Percentiles rank a stretch among this genome's conserved stretches.
These are phyloP conservation scores for Mus pahari DNA, from an alignment of 2,113 vertebrate genomes.

Conservation along the genomic window DNA sequence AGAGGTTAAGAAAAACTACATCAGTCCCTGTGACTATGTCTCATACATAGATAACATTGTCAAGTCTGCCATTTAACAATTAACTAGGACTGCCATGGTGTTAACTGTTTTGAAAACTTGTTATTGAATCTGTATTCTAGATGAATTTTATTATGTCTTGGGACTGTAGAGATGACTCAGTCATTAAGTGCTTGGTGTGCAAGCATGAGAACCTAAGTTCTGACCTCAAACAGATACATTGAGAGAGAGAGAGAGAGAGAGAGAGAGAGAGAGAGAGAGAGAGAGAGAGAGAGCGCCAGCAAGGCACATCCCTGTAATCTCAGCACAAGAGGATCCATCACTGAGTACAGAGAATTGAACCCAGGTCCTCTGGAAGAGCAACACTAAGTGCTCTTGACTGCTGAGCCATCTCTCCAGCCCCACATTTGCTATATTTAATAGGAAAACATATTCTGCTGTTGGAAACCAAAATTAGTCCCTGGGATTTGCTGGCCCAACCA, in stretches of 20 bases:
- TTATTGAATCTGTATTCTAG: neutral
- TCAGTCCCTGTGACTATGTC: neutral
- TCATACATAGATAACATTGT: neutral
- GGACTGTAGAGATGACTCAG: neutral
- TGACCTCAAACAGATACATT: neutral
- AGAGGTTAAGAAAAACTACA: neutral
- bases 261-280: too few relatives aligned
- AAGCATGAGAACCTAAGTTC: neutral
- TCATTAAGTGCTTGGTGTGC: neutral
- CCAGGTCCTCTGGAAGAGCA: neutral
- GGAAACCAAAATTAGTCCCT: neutral
- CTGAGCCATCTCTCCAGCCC: neutral
- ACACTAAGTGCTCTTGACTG: neutral
- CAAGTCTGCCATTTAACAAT: neutral
- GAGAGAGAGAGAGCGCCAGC: too few relatives aligned
- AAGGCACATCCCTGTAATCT: neutral
- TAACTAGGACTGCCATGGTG: neutral
- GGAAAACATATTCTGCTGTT: neutral
- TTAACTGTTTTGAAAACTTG: conserved; percentile 32
- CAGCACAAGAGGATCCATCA: neutral
- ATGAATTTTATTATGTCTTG: neutral
- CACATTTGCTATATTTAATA: neutral
- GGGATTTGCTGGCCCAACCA: neutral
- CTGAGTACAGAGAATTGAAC: neutral
- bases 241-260: too few relatives aligned